Conservation (phyloP, 2,113 vertebrate genomes). For the Gobiocypris rarus region DNA sequence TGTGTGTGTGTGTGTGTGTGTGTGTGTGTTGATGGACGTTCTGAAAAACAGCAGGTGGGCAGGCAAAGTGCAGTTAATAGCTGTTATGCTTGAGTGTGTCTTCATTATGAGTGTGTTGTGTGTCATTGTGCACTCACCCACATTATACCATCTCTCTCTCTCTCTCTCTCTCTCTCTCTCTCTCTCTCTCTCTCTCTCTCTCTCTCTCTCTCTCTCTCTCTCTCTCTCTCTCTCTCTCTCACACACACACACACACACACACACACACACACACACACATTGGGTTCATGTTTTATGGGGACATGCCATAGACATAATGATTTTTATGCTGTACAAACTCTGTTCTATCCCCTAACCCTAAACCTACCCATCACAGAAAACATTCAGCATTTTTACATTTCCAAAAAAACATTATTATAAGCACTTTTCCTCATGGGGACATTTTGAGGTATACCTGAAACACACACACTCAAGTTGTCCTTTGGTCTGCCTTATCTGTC, state of each 20-base stretch:
- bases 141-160: neutral
- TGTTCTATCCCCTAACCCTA: too few species aligned
- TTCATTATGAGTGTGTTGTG: constrained; percentile 47
- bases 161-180: neutral
- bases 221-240: neutral
- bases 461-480: neutral
- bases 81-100: constrained; percentile 41
- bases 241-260: neutral
- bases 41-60: constrained; percentile 46
- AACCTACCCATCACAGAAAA: too few species aligned
- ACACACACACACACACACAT: neutral
- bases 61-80: constrained; percentile 10
- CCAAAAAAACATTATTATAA: too few species aligned
- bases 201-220: too few species aligned
- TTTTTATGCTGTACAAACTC: too few species aligned
- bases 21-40: constrained; percentile 19
- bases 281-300: too few species aligned
- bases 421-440: too few species aligned
- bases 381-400: too few species aligned
- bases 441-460: too few species aligned
- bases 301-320: too few species aligned
- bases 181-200: too few species aligned
- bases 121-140: constrained; percentile 37
- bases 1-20: constrained; percentile 26
- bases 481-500: constrained; percentile 4